These are phyloP conservation scores for Prorops nasuta DNA, from an alignment of 1,140 invertebrate genomes.

Conservation along the genomic window DNA sequence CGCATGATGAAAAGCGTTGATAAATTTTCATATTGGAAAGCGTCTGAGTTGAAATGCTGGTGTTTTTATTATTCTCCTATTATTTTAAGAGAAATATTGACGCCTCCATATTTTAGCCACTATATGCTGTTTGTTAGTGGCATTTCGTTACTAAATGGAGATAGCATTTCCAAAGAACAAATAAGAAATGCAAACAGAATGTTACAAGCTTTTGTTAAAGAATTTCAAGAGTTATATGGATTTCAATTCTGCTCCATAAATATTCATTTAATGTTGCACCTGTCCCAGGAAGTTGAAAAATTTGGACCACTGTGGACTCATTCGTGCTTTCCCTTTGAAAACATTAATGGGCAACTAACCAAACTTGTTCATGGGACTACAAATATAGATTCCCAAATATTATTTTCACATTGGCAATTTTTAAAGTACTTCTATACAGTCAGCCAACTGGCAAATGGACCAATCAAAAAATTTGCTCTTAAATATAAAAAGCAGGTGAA, in stretches of 20 bases:
- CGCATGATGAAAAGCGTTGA: conserved; percentile 5
- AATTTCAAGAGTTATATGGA: conserved; percentile 19
- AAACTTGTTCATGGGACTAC: not conserved
- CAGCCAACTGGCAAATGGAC: not conserved
- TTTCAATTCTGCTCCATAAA: not conserved
- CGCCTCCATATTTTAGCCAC: conserved; percentile 6
- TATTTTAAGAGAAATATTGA: conserved; percentile 8
- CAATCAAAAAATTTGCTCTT: not conserved
- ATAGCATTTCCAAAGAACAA: not conserved
- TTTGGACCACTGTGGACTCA: too few relatives aligned
- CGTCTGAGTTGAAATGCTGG: conserved; percentile 12
- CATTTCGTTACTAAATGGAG: conserved; percentile 1
- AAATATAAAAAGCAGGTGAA: not conserved
- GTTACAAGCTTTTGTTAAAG: conserved; percentile 15
- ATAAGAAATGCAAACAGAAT: not conserved
- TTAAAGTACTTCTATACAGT: not conserved
- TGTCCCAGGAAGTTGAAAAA: not conserved
- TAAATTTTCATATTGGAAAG: conserved; percentile 16
- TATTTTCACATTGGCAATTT: not conserved
- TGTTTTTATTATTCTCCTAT: conserved; percentile 13
- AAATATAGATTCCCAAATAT: not conserved
- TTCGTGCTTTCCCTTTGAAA: not conserved
- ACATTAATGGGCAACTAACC: not conserved
- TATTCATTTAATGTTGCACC: not conserved
- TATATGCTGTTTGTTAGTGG: conserved; percentile 1